phyloP scores from a whole-genome alignment of 2,797 vertebrate genomes.

The Sebastes kiyomatsui region DNA sequence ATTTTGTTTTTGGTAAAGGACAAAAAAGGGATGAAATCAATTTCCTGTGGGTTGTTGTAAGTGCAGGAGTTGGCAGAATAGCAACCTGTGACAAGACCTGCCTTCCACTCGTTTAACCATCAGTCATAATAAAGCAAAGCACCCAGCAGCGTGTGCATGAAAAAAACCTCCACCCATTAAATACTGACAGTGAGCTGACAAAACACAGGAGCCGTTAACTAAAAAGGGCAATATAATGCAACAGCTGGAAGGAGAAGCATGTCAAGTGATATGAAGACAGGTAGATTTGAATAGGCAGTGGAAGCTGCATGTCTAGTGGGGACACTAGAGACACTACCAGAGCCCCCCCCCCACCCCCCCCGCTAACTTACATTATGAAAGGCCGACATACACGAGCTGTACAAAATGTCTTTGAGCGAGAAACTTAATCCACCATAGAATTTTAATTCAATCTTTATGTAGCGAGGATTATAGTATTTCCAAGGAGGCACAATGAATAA shows the following conservation, averaged over 20 bases:
- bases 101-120: not conserved
- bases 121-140: not conserved
- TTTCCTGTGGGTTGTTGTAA: constrained; percentile 3
- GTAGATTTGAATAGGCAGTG: constrained; percentile 27
- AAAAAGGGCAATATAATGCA: constrained; percentile 12
- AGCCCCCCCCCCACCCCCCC: not conserved
- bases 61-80: not conserved
- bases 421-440: constrained; percentile 43
- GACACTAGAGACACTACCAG: not conserved
- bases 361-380: constrained; percentile 43
- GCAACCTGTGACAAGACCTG: not conserved
- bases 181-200: not conserved
- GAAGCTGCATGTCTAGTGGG: not conserved
- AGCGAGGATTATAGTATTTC: constrained; percentile 43
- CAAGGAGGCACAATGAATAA: constrained; percentile 26
- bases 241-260: not conserved
- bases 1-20: not conserved
- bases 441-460: constrained; percentile 54
- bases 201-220: constrained; percentile 15
- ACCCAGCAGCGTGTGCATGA: not conserved
- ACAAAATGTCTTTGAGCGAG: constrained; percentile 26
- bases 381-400: constrained; percentile 2
- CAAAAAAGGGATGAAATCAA: not conserved
- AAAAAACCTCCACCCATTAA: not conserved
- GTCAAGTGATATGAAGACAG: constrained; percentile 14